These are phyloP conservation scores for Monomorium pharaonis DNA, from an alignment of 1,140 invertebrate genomes.

Conservation along the genomic window DNA sequence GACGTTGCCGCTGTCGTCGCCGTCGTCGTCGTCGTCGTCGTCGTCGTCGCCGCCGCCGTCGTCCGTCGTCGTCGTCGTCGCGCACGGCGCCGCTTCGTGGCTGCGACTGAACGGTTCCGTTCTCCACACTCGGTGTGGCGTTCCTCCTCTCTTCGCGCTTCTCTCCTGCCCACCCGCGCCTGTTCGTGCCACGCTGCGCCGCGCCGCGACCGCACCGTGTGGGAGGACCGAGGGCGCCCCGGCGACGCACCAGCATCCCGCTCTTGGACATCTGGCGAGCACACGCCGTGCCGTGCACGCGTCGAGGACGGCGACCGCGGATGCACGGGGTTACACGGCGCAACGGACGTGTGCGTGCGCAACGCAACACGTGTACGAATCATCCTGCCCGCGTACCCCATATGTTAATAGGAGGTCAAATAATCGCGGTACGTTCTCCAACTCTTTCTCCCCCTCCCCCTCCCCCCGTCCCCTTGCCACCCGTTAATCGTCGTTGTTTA, in stretches of 20 bases:
- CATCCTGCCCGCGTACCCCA: not conserved
- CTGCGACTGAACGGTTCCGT: slow-evolving; percentile 78
- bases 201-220: slow-evolving; percentile 10
- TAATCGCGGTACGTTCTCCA: not conserved
- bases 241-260: slow-evolving; percentile 49
- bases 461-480: too few species aligned
- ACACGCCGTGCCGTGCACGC: slow-evolving; percentile 57
- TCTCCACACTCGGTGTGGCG: slow-evolving; percentile 4
- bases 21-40: slow-evolving; percentile 55
- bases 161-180: slow-evolving; percentile 11
- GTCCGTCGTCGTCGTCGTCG: slow-evolving; percentile 57
- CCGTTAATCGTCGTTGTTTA: not conserved
- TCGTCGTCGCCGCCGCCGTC: slow-evolving; percentile 41
- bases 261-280: slow-evolving; percentile 41
- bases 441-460: not conserved
- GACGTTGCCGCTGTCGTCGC: slow-evolving; percentile 25
- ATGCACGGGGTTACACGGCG: not conserved
- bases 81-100: slow-evolving; percentile 78
- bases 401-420: slow-evolving; percentile 26
- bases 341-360: slow-evolving; percentile 32
- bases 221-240: slow-evolving; percentile 21
- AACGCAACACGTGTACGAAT: slow-evolving; percentile 2
- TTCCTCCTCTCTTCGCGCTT: slow-evolving; percentile 3
- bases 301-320: slow-evolving; percentile 5
- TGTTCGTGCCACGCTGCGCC: not conserved